Evolutionary conservation across 2,797 vertebrate genomes (phyloP).

Genomic region (Hemitrygon akajei): DNA sequence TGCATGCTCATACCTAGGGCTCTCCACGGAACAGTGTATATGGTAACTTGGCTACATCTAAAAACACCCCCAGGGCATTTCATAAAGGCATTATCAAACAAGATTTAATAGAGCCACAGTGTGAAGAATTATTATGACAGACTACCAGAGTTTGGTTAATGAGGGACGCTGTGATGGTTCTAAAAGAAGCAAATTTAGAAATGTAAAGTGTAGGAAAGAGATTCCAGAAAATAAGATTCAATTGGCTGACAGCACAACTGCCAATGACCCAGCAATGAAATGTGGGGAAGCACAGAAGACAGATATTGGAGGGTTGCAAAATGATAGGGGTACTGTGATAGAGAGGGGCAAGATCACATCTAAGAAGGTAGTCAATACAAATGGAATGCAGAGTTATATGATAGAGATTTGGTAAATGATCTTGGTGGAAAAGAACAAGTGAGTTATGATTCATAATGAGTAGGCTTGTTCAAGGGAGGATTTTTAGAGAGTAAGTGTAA

Average conservation of each 20-base stretch:
- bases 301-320: not conserved
- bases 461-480: not conserved
- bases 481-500: not conserved
- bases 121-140: not conserved
- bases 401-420: not conserved
- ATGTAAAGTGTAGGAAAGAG: too few species aligned
- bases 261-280: not conserved
- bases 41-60: not conserved
- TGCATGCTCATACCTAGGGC: too few species aligned
- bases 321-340: too few species aligned
- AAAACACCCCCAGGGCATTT: not conserved
- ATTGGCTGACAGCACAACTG: not conserved
- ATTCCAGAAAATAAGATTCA: not conserved
- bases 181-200: too few species aligned
- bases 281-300: not conserved
- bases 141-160: not conserved
- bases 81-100: constrained; percentile 15
- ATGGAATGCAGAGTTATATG: not conserved
- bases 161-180: too few species aligned
- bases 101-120: not conserved
- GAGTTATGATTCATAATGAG: not conserved
- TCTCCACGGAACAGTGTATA: too few species aligned
- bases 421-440: not conserved
- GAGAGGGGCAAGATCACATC: too few species aligned
- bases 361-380: not conserved